Percentiles rank a stretch among this genome's conserved stretches.
Conservation (phyloP, 2,797 vertebrate species). For the Galagoides demidoff region DNA sequence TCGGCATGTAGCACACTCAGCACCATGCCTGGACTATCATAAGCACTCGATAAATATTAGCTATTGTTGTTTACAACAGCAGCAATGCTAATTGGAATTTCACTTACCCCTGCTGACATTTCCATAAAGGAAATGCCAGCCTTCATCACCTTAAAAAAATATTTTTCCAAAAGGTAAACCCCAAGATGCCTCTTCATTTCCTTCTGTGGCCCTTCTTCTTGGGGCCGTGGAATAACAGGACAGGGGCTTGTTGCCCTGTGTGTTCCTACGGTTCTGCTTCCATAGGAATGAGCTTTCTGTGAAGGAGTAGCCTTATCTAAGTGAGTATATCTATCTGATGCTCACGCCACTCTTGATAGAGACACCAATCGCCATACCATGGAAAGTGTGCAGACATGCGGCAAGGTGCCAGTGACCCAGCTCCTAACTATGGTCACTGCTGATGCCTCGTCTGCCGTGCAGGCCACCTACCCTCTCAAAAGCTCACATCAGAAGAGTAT, state of each 20-base stretch:
- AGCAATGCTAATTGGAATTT: not conserved
- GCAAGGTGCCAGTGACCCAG: not conserved
- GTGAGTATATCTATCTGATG: not conserved
- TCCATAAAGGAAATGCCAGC: not conserved
- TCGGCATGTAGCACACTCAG: not conserved
- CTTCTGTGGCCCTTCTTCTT: not conserved
- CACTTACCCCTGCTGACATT: not conserved
- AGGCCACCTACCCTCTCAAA: not conserved
- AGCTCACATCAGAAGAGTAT: not conserved
- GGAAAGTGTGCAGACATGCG: accelerated
- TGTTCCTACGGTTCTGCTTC: not conserved
- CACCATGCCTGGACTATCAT: not conserved
- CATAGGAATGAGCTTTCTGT: not conserved
- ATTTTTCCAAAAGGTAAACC: not conserved
- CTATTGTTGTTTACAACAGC: not conserved
- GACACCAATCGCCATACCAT: accelerated
- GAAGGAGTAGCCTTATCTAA: not conserved
- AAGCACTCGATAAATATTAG: not conserved
- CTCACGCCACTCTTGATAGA: not conserved
- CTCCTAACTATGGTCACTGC: no score
- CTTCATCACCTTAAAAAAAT: not conserved
- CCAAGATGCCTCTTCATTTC: no score
- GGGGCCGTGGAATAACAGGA: not conserved
- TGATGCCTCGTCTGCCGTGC: accelerated
- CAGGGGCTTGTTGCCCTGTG: not conserved